Evolutionary conservation across 2,888 invertebrate species (phyloP), one percentile per base, ranked within the genome.

Genomic region (Eupithecia vulgata): DNA sequence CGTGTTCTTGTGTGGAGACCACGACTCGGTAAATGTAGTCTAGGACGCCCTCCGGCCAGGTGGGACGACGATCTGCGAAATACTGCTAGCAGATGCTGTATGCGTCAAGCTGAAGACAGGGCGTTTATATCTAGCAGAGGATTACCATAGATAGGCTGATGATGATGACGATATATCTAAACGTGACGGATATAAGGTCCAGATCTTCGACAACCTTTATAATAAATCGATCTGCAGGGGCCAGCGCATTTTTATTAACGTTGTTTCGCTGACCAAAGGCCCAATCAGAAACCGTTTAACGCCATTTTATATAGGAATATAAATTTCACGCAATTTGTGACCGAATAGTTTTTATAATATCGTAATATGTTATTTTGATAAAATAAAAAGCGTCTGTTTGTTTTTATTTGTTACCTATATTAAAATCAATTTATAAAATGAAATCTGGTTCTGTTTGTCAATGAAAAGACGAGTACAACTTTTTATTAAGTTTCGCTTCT

Each of bases 301-400:
- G 40, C 66, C 66, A 52, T 71, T 64, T 40, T 67, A 66, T 74
- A 71, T 57, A 67, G 68, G 71, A 48, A 71, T 71, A 68, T 71
- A 74, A 71, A 52, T 57, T 74, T 48, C 59, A 61, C 71, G 62
- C 74, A 74, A 71, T 74, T 74, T 71, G 68, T 69, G 42, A 52
- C 35, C 37, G 21, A 68, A 74, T 71, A 70, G 59, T 34, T 68
- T 68, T 71, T 68, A 42, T 70, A 52, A 52, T 40, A 62, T 42
- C 40, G n/a, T n/a, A n/a, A 66, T 8, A 52, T 21, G 8, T 52
- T 57, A 4, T 21, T 21, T 57, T 57, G 12, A 25, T 13, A 5
- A 25, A 25, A 57, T 25, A 57, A 25, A 52, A 45, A 15, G n/a
- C 10, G n/a, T 21, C 48, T n/a, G n/a, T 48, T n/a, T 48, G n/a